These are phyloP conservation scores for Stratiomys singularior DNA, from an alignment of 2,888 invertebrate genomes.

Conservation along the genomic window DNA sequence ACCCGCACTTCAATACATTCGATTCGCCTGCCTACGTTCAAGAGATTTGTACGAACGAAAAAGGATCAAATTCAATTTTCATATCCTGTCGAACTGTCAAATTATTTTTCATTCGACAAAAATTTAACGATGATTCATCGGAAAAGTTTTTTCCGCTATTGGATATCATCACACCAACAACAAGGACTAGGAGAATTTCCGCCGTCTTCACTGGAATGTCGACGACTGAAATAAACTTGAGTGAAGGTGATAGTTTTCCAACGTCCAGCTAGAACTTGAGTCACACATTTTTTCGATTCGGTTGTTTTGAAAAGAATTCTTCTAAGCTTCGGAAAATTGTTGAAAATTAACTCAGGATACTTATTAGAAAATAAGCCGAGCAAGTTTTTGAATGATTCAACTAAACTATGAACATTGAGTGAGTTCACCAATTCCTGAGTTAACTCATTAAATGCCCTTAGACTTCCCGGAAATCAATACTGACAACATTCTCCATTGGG, in stretches of 20 bases:
- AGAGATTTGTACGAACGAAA: constrained; percentile 26
- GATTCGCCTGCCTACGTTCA: not conserved
- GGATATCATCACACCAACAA: constrained; percentile 4
- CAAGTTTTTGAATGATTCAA: too few relatives aligned
- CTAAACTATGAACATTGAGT: too few relatives aligned
- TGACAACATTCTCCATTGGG: not conserved
- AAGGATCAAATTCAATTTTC: constrained; percentile 35
- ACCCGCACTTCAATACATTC: not conserved
- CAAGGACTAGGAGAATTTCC: not conserved
- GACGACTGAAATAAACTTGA: not conserved
- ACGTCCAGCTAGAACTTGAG: not conserved
- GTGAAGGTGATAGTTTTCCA: not conserved
- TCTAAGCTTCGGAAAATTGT: too few relatives aligned
- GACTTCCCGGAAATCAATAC: not conserved
- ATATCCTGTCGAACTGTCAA: constrained; percentile 45
- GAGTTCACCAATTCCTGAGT: too few relatives aligned
- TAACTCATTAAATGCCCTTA: too few relatives aligned
- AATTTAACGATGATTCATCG: constrained; percentile 44
- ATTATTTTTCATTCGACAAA: constrained; percentile 45
- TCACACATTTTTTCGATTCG: not conserved
- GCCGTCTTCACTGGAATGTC: not conserved
- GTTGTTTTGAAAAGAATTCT: too few relatives aligned
- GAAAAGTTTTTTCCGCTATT: constrained; percentile 26
- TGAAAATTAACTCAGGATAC: too few relatives aligned
- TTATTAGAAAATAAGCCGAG: too few relatives aligned